Evolutionary conservation across 2,113 vertebrate species (phyloP).

Genomic region (Chauna torquata): DNA sequence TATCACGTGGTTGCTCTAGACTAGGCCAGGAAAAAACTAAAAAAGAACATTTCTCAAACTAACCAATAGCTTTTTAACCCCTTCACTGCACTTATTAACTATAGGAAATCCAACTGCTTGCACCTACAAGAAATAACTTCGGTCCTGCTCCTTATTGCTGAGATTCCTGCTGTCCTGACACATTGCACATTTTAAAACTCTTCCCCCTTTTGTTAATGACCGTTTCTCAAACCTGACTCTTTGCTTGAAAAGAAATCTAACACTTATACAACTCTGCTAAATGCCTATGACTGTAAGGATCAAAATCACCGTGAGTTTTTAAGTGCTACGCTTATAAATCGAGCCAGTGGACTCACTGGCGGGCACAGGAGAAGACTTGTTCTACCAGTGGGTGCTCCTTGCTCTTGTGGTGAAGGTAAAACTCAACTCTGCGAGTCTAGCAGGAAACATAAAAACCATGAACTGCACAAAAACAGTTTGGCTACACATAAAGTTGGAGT

Average conservation of each 20-base stretch:
- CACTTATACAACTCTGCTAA: background rate
- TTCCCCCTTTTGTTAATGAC: background rate
- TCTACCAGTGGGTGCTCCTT: background rate
- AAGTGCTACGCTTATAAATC: background rate
- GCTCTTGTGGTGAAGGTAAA: background rate
- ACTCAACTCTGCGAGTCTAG: background rate
- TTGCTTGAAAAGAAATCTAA: background rate
- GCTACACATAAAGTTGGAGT: background rate
- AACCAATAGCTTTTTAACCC: constrained; percentile 81
- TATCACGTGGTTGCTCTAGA: constrained; percentile 81
- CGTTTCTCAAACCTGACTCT: background rate
- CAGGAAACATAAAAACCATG: background rate
- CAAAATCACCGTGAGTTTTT: background rate
- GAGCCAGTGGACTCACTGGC: background rate
- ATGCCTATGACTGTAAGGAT: background rate
- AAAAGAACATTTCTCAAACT: constrained; percentile 85
- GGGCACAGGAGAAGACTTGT: background rate
- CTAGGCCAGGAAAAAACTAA: constrained; percentile 79
- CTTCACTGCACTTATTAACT: constrained; percentile 68
- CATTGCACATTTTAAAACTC: background rate
- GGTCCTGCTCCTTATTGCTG: background rate
- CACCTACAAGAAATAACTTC: background rate
- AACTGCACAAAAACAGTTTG: background rate
- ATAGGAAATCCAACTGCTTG: constrained; percentile 6
- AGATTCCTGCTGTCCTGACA: background rate